Base-by-base conservation (phyloP, 92 coral and sea anemone species). In the Chrysogorgia sp. region DNA sequence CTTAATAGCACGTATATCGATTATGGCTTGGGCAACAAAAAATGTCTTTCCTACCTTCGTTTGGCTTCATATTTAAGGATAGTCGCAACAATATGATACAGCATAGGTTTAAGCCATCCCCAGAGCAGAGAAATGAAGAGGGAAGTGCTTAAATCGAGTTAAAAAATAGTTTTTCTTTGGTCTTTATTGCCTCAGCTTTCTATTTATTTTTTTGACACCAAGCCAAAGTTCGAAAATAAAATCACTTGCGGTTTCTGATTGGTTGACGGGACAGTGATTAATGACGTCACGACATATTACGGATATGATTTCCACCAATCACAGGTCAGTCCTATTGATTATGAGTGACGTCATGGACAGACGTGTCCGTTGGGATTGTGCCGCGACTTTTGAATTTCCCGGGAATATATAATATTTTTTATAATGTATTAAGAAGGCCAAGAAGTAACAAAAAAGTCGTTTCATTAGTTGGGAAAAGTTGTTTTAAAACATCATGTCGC, bases 151-250 rank as follows among this genome's bases (percentile, higher is more conserved):
- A n/a, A n/a, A n/a, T 14, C 20, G 3, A 8, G 22, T 12, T n/a
- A 67, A 47, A 55, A 24, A 28, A 7, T 12, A n/a, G 22, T 10
- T 58, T 58, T 15, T 13, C 31, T 2, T 30, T 24, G 12, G 13
- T 29, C 9, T 26, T 17, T 26, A n/a, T 26, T 21, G 31, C 26
- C 32, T 47, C 59, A 45, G 37, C 34, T 69, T 47, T 45, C 20
- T 69, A 45, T 69, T 61, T 26, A 1, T 61, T 6, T 26, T 26
- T 61, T 69, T 69, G 76, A 45, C 76, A 41, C 21, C 76, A 69
- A 45, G 59, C 76, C 60, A 69, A 69, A 69, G 40, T 69, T 69
- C 76, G 59, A 47, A 49, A 69, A 69, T 24, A 26, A 69, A 47
- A 66, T 40, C 26, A 40, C 20, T 63, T 0, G 7, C 2, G 28